These are phyloP conservation scores for Oxygymnocypris stewartii DNA, from an alignment of 2,113 vertebrate genomes.

Conservation along the genomic window DNA sequence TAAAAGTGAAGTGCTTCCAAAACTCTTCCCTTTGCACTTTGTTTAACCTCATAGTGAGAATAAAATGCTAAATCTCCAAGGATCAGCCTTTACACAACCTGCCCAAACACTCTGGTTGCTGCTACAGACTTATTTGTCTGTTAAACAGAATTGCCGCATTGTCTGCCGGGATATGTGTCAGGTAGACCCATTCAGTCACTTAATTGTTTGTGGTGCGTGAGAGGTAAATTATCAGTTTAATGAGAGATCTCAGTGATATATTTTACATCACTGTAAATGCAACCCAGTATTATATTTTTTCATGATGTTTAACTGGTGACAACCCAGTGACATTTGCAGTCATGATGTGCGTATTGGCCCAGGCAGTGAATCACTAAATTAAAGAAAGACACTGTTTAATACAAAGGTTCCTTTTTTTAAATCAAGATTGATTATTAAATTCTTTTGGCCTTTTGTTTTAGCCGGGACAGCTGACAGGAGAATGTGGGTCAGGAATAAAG, in stretches of 20 bases:
- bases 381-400: background rate
- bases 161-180: conserved; percentile 15
- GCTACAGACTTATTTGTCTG: conserved; percentile 37
- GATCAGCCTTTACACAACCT: background rate
- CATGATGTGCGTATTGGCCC: background rate
- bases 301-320: background rate
- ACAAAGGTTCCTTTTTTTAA: background rate
- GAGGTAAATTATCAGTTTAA: conserved; percentile 2
- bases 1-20: conserved; percentile 7
- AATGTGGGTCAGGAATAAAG: conserved; percentile 46
- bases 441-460: conserved; percentile 44
- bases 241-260: background rate
- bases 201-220: background rate
- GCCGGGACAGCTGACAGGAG: conserved; percentile 14
- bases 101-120: conserved; percentile 30
- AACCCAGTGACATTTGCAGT: conserved; percentile 4
- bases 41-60: conserved; percentile 26
- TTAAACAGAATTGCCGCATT: conserved; percentile 41
- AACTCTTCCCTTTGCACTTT: conserved; percentile 13
- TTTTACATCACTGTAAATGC: background rate
- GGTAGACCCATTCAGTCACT: background rate
- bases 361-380: background rate
- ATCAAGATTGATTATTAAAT: conserved; percentile 40
- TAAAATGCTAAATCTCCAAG: conserved; percentile 1
- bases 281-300: background rate